Evolutionary conservation across 2,113 vertebrate genomes (phyloP), one percentile per base, ranked within the genome.

Genomic region (Petrocephalus zakoni): DNA sequence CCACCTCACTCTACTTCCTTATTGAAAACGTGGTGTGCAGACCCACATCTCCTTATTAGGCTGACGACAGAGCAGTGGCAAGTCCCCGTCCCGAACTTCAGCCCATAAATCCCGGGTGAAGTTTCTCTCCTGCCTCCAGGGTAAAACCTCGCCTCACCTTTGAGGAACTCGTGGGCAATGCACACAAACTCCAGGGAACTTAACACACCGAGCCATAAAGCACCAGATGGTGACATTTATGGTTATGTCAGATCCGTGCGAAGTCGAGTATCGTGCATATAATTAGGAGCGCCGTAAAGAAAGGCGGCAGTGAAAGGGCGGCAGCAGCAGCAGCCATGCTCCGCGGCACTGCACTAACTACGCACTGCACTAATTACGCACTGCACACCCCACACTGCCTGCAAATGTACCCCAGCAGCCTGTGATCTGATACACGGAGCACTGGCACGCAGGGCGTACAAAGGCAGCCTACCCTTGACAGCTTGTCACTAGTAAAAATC

Each of bases 131-230:
- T 61, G 87, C 91, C 87, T 88, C 17, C 89, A 90, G 89, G 89
- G 87, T 86, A 88, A 93, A 89, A 92, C 90, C 90, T 89, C 29
- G 84, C 88, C 88, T 92, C 90, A 89, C 88, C 90, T 88, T 85
- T 88, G 86, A 52, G 21, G 64, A 87, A 49, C 85, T 88, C 42
- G 61, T 86, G 78, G 83, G 58, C 47, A 37, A 88, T 19, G 51
- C 58, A 88, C 88, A 72, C 29, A 90, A 90, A 34, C 55, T 34
- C 89, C 87, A 46, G 64, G 91, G 90, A 84, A 88, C 87, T 85
- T 87, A 88, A 90, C 58, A 90, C 89, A 89, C 85, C 85, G 88
- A 88, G 90, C 90, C 88, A 88, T 89, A 91, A 91, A 86, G 89
- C 68, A 68, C 75, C 42, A n/a, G 89, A 68, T 68, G 37, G 89